Conservation (phyloP, 2,888 invertebrate species). For the Pristionchus japonicus region DNA sequence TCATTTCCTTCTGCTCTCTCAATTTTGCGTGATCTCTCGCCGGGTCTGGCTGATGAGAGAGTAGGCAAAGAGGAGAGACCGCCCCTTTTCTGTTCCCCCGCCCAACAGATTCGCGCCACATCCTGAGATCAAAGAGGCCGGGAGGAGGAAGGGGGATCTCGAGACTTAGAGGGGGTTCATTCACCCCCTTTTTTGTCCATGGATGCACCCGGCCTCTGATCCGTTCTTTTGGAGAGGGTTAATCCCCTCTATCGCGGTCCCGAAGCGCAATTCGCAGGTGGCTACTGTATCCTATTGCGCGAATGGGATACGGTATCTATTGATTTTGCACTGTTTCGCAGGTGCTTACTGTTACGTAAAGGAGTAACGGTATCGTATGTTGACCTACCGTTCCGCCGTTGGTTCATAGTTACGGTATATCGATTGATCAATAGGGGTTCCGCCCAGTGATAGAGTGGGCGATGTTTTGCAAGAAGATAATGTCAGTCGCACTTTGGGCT, state of each 20-base stretch:
- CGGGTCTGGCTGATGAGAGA: background rate
- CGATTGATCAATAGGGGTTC: background rate
- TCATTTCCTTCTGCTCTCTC: background rate
- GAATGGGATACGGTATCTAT: background rate
- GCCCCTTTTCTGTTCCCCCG: background rate
- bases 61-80: background rate
- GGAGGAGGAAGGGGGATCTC: background rate
- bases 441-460: background rate
- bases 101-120: constrained; percentile 5
- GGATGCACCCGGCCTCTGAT: background rate
- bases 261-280: background rate
- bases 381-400: background rate
- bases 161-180: constrained; percentile 7
- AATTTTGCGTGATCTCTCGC: background rate
- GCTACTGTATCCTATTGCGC: background rate
- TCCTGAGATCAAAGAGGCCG: background rate
- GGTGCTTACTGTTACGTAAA: too few species aligned
- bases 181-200: constrained; percentile 1
- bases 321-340: background rate
- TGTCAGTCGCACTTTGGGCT: background rate
- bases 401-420: background rate
- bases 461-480: constrained; percentile 36
- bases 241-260: background rate
- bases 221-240: background rate
- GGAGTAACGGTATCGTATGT: background rate